These are phyloP conservation scores for Chelmon rostratus DNA, from an alignment of 2,797 vertebrate species.

Conservation along the genomic window DNA sequence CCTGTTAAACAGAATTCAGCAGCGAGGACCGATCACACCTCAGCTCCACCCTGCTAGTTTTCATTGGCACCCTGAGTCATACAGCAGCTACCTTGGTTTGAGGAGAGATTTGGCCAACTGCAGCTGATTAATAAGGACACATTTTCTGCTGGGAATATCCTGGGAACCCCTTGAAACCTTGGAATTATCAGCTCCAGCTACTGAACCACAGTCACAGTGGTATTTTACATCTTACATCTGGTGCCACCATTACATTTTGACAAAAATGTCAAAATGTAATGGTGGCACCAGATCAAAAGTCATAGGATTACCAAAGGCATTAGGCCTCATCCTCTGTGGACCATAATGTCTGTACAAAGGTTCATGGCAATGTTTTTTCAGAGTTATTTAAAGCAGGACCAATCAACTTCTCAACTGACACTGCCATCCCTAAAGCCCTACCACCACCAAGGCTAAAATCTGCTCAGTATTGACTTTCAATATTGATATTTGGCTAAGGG, in stretches of 20 bases:
- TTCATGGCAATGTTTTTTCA: background rate
- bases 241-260: too few relatives aligned
- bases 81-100: background rate
- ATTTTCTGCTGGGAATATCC: conserved; percentile 5
- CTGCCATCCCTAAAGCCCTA: background rate
- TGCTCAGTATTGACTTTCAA: background rate
- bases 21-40: conserved; percentile 35
- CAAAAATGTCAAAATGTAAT: background rate
- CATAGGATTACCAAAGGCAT: background rate
- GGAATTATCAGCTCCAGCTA: background rate
- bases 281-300: background rate
- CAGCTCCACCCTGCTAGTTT: conserved; percentile 53
- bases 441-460: background rate
- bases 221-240: too few relatives aligned
- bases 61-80: conserved; percentile 22
- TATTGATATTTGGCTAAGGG: background rate
- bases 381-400: background rate
- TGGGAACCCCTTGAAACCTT: background rate
- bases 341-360: too few relatives aligned
- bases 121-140: conserved; percentile 25
- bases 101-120: background rate
- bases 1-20: conserved; percentile 73
- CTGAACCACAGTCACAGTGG: background rate
- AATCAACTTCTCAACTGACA: background rate
- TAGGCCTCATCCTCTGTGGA: background rate